These are phyloP conservation scores for Blera fallax DNA, from an alignment of 2,888 invertebrate genomes.

Conservation along the genomic window DNA sequence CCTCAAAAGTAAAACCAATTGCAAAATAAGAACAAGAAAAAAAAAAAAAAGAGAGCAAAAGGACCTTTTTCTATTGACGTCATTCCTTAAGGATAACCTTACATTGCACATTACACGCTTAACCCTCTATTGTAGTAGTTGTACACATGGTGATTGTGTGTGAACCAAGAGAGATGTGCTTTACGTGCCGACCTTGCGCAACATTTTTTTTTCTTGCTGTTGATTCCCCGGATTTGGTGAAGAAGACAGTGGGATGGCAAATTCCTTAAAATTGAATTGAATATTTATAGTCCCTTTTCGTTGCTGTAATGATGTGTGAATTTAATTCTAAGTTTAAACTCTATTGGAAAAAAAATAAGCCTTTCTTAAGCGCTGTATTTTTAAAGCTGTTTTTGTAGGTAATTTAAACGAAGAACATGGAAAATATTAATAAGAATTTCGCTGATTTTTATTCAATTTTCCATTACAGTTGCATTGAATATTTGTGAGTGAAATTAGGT, in stretches of 20 bases:
- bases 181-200: slow-evolving; percentile 65
- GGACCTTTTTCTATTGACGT: slow-evolving; percentile 51
- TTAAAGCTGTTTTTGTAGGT: no score
- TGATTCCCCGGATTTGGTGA: slow-evolving; percentile 32
- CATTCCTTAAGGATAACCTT: slow-evolving; percentile 45
- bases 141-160: slow-evolving; percentile 46
- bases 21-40: slow-evolving; percentile 3
- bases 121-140: slow-evolving; percentile 52
- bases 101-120: slow-evolving; percentile 46
- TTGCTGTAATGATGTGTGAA: not conserved
- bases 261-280: not conserved
- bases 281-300: not conserved
- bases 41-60: slow-evolving; percentile 2
- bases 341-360: no score
- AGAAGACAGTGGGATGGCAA: slow-evolving; percentile 6
- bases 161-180: not conserved
- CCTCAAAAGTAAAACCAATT: slow-evolving; percentile 40
- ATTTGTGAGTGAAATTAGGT: no score
- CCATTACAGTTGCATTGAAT: no score
- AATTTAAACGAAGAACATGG: no score
- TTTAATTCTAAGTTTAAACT: no score
- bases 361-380: no score
- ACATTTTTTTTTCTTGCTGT: slow-evolving; percentile 41
- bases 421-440: no score
- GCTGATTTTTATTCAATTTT: no score